Conservation (phyloP, 2,888 invertebrate genomes). For the Drosophila buzzatii region DNA sequence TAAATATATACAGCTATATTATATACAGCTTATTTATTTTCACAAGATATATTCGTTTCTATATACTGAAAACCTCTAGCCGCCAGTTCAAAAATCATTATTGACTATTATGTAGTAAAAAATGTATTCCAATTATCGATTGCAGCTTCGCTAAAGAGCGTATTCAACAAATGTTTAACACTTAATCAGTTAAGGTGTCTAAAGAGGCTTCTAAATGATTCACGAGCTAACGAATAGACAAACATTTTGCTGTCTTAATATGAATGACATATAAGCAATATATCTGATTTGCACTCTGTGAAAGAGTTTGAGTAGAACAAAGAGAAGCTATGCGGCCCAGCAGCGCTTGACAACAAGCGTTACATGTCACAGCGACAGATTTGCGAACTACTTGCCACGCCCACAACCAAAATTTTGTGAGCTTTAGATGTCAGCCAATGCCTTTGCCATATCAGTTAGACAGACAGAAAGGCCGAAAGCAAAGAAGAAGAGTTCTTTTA, state of each 20-base stretch:
- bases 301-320: neutral
- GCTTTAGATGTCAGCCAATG: conserved; percentile 43
- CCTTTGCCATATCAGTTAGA: conserved; percentile 31
- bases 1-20: too few species aligned
- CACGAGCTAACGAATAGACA: neutral
- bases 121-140: neutral
- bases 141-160: neutral
- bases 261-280: neutral
- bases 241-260: neutral
- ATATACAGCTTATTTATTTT: neutral
- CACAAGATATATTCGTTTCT: neutral
- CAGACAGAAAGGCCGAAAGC: conserved; percentile 3
- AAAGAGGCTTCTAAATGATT: neutral
- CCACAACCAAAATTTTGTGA: neutral
- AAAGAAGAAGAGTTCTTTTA: conserved; percentile 9
- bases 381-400: neutral
- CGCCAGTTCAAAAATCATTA: neutral
- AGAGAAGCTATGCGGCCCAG: neutral
- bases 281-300: neutral
- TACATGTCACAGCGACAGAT: conserved; percentile 9
- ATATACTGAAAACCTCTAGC: neutral
- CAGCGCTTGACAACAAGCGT: conserved; percentile 37
- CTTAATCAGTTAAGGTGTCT: neutral
- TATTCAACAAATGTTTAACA: neutral
- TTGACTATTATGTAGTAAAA: neutral